Evolutionary conservation across 2,113 vertebrate genomes (phyloP).

Genomic region (Cyphomyrus discorhynchus): DNA sequence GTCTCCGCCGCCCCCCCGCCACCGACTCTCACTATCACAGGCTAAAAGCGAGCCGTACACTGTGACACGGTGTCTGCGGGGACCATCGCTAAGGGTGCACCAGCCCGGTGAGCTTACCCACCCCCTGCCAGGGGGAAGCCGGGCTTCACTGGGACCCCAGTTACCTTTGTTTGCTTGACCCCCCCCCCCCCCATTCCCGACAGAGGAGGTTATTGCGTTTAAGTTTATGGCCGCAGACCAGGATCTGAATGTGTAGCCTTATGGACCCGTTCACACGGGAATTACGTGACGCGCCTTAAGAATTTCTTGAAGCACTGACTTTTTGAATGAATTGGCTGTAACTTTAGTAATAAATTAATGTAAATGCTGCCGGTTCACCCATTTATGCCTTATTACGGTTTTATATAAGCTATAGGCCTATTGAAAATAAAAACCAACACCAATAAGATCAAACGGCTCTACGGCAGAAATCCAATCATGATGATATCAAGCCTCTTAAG

Average conservation of each 20-base stretch:
- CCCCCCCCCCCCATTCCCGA: neutral
- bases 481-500: neutral
- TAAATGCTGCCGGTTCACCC: neutral
- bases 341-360: neutral
- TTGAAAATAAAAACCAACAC: neutral
- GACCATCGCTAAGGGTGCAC: neutral
- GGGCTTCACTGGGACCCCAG: neutral
- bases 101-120: neutral
- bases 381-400: neutral
- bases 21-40: neutral
- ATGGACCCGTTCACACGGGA: neutral
- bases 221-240: neutral
- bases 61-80: neutral
- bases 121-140: neutral
- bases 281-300: neutral
- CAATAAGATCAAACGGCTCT: neutral
- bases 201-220: neutral
- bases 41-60: neutral
- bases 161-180: neutral
- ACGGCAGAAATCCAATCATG: neutral
- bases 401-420: neutral
- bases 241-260: neutral
- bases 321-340: neutral
- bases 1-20: neutral
- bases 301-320: neutral